Percentiles rank a stretch among this genome's conserved stretches.
These are phyloP conservation scores for Drepana arcuata DNA, from an alignment of 1,140 invertebrate genomes.

Conservation along the genomic window DNA sequence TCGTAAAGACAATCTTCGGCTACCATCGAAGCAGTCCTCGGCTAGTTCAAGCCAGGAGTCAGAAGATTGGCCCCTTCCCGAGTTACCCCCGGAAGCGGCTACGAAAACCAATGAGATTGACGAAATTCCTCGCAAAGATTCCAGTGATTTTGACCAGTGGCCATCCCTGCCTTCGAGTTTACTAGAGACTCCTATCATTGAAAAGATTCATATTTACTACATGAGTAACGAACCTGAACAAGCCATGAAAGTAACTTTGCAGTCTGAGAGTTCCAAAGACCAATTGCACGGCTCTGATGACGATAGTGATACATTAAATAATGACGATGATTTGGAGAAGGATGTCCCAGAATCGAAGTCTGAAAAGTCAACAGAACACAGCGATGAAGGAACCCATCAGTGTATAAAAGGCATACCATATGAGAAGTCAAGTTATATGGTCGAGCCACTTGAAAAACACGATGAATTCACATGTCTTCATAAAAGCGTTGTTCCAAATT, in stretches of 20 bases:
- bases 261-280: constrained; percentile 73
- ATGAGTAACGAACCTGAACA: constrained; percentile 82
- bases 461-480: constrained; percentile 56
- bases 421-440: constrained; percentile 67
- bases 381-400: constrained; percentile 23
- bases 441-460: constrained; percentile 59
- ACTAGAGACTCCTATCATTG: constrained; percentile 77
- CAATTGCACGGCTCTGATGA: constrained; percentile 73
- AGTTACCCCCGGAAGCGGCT: constrained; percentile 67
- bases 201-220: constrained; percentile 88
- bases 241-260: constrained; percentile 79
- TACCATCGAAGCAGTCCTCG: constrained; percentile 51
- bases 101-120: constrained; percentile 23
- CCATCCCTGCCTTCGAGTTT: constrained; percentile 83
- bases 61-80: constrained; percentile 79
- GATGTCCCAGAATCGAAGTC: constrained; percentile 59
- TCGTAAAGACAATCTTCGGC: constrained; percentile 9
- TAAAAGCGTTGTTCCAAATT: constrained; percentile 58
- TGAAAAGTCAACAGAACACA: constrained; percentile 36
- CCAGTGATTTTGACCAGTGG: constrained; percentile 81
- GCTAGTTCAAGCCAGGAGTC: constrained; percentile 76
- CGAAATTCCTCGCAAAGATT: constrained; percentile 56
- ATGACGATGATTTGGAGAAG: constrained; percentile 70
- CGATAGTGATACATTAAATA: constrained; percentile 74
- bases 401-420: constrained; percentile 58